Evolutionary conservation across 2,888 invertebrate species (phyloP), one percentile per base, ranked within the genome.

Genomic region (Platycnemis pennipes): DNA sequence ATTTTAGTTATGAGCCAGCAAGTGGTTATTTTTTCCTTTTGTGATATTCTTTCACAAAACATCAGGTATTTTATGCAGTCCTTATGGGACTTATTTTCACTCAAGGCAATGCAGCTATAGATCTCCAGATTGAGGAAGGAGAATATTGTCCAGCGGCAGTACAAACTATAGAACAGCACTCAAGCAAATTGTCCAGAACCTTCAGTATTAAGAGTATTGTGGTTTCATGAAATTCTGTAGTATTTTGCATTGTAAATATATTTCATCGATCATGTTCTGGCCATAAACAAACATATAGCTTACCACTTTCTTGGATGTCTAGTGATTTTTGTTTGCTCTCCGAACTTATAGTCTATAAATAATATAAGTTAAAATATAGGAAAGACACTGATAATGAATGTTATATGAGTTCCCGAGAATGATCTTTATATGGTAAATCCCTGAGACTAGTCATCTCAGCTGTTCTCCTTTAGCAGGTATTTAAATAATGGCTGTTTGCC

Each of bases 401-500:
- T 46, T 46, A 44, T 13, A 87, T 44, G 44, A 69, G 91, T 63
- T 63, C 42, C 37, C 37, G 56, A 19, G 89, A 89, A 53, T 69
- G 91, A 44, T 13, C 91, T 69, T 63, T 44, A 44, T 44, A 45
- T 46, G 46, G n/a, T 91, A 42, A 42, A n/a, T 45, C n/a, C 63
- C 63, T 44, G 44, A 63, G 91, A 63, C 91, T 91, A 91, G 91
- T 91, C 91, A 91, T 91, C 91, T 91, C 91, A 91, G 91, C 63
- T 44, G 53, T 56, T 63, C 37, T 77, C 77, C 77, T 77, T 77
- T 77, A 77, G 77, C 37, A 77, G 37, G 37, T 77, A 37, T 31
- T 77, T 31, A 37, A 77, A 77, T 69, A 77, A 77, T 77, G 77
- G 77, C 16, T 77, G 16, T 77, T 4, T 77, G 26, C 77, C 77